Conservation (phyloP, 2,888 invertebrate genomes). For the Cetonia aurata region DNA sequence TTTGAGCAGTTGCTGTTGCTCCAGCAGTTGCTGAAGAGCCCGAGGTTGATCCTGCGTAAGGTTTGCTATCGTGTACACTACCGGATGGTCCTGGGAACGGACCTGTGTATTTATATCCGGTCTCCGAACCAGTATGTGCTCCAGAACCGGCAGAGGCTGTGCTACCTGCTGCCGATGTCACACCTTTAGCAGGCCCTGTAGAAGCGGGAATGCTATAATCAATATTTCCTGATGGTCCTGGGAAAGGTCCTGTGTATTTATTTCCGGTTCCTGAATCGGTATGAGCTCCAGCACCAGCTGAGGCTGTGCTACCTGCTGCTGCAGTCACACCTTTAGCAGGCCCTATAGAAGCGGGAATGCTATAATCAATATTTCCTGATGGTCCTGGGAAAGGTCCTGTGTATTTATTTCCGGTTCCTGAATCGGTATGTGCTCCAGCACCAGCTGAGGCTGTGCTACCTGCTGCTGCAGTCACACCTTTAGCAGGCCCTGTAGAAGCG, state of each 20-base stretch:
- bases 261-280: not conserved
- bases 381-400: constrained; percentile 48
- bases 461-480: not conserved
- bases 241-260: constrained; percentile 18
- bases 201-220: constrained; percentile 7
- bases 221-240: constrained; percentile 23
- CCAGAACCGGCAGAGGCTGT: constrained; percentile 3
- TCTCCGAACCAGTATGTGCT: constrained; percentile 5
- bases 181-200: constrained; percentile 1
- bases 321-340: not conserved
- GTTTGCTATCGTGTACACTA: constrained; percentile 33
- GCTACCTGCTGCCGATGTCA: constrained; percentile 11
- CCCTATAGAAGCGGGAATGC: constrained; percentile 43
- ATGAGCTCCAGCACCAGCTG: constrained; percentile 4
- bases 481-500: not conserved
- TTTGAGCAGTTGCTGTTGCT: not conserved
- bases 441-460: constrained; percentile 22
- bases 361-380: constrained; percentile 46
- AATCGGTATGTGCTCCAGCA: constrained; percentile 5
- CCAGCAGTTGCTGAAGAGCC: constrained; percentile 9
- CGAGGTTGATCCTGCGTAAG: constrained; percentile 10
- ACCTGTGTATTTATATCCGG: constrained; percentile 21
- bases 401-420: constrained; percentile 36
- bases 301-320: not conserved
- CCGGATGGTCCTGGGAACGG: constrained; percentile 29